A percentile compares a stretch with the other conserved stretches of the same genome.
Conservation (phyloP, 2,888 invertebrate genomes). For the Melinaea marsaeus region DNA sequence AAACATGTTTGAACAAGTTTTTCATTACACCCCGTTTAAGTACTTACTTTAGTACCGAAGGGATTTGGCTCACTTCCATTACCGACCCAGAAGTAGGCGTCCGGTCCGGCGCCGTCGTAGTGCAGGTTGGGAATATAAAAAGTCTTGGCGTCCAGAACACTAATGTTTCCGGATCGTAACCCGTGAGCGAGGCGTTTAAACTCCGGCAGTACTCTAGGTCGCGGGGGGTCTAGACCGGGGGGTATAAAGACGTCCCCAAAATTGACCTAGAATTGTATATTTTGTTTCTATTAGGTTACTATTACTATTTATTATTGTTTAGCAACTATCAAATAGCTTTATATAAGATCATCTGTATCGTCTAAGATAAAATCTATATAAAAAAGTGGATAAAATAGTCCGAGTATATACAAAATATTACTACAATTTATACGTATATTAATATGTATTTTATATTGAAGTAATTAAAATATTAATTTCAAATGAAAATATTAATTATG, state of each 20-base stretch:
- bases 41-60: slow-evolving; percentile 85
- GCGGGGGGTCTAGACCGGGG: slow-evolving; percentile 85
- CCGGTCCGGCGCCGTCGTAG: slow-evolving; percentile 94
- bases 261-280: slow-evolving; percentile 81
- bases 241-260: slow-evolving; percentile 93
- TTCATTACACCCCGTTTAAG: background rate
- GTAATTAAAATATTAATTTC: no score
- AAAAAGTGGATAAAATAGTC: no score
- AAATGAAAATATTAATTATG: no score
- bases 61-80: slow-evolving; percentile 89
- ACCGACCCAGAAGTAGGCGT: slow-evolving; percentile 97
- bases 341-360: no score
- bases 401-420: no score
- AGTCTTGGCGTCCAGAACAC: slow-evolving; percentile 93
- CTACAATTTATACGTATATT: no score
- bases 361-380: no score
- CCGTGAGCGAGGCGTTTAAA: slow-evolving; percentile 93
- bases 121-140: slow-evolving; percentile 95
- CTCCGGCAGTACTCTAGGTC: slow-evolving; percentile 88
- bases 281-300: background rate
- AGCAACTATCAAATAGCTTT: no score
- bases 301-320: background rate
- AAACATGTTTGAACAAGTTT: no score
- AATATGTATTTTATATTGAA: no score
- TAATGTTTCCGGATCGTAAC: slow-evolving; percentile 92